Conservation (phyloP, 2,113 vertebrate genomes). For the Otolemur garnettii region DNA sequence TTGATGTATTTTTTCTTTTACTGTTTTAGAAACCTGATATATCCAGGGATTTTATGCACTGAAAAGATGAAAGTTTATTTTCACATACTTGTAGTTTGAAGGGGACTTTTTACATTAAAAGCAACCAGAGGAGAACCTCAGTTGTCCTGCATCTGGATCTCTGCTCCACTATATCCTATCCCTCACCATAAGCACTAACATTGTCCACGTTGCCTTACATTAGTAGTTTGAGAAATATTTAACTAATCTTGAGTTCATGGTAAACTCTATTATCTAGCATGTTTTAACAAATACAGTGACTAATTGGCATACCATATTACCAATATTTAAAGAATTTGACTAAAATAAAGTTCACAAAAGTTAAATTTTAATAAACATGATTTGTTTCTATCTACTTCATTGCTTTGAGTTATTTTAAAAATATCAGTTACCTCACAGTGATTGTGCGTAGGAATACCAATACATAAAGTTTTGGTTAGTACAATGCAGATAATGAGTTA, state of each 20-base stretch:
- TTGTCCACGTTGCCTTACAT: not conserved
- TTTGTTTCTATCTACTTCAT: not conserved
- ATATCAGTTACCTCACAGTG: not conserved
- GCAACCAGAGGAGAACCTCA: not conserved
- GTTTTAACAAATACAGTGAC: not conserved
- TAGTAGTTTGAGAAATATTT: conserved; percentile 1
- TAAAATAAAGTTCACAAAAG: not conserved
- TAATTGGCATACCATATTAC: not conserved
- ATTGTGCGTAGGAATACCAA: not conserved
- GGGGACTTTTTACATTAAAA: not conserved
- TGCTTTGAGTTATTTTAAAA: not conserved
- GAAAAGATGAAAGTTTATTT: not conserved
- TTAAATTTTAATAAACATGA: not conserved
- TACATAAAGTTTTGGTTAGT: not conserved
- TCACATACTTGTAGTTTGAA: not conserved
- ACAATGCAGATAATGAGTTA: not conserved
- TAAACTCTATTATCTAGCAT: not conserved
- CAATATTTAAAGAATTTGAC: not conserved
- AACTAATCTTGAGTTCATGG: not conserved
- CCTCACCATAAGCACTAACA: not conserved
- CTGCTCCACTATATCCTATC: not conserved
- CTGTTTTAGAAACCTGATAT: not conserved
- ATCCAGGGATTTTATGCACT: not conserved
- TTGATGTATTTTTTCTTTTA: not conserved
- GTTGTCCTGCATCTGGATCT: not conserved